phyloP scores from a whole-genome alignment of 2,888 invertebrate genomes.

The Bibio marci region DNA sequence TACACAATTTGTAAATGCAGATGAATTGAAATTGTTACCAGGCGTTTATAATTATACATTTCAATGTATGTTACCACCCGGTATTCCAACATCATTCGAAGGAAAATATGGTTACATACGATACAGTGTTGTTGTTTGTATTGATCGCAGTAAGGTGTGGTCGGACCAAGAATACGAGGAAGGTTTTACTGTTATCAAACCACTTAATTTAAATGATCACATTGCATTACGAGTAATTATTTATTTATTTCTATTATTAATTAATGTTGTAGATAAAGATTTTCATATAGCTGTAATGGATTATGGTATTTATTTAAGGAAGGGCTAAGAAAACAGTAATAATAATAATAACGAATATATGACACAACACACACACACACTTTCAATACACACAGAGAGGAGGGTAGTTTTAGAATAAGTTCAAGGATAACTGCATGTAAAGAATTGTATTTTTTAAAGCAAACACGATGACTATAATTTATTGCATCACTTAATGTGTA shows the following conservation, averaged over 20 bases:
- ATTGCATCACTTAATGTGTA: too few species aligned
- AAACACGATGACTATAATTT: too few species aligned
- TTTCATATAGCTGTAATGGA: too few species aligned
- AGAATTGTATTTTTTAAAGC: too few species aligned
- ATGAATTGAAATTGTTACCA: conserved; percentile 40
- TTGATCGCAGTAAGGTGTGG: conserved; percentile 76
- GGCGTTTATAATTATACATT: conserved; percentile 63
- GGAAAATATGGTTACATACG: conserved; percentile 58
- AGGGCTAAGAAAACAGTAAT: too few species aligned
- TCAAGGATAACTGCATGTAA: too few species aligned
- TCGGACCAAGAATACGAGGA: conserved; percentile 66
- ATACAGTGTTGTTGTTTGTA: conserved; percentile 58
- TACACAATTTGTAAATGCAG: too few species aligned
- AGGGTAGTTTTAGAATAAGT: too few species aligned
- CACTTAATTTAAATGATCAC: conserved; percentile 55
- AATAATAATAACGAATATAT: background rate
- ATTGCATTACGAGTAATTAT: conserved; percentile 1
- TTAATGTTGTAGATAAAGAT: too few species aligned
- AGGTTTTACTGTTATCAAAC: conserved; percentile 63
- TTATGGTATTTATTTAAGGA: too few species aligned
- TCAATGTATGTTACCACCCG: conserved; percentile 38
- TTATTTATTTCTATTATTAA: conserved; percentile 27
- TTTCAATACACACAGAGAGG: background rate
- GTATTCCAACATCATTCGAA: conserved; percentile 65
- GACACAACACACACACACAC: background rate